Base-by-base conservation (phyloP, 1,140 invertebrate genomes). In the Bombus confusus region DNA sequence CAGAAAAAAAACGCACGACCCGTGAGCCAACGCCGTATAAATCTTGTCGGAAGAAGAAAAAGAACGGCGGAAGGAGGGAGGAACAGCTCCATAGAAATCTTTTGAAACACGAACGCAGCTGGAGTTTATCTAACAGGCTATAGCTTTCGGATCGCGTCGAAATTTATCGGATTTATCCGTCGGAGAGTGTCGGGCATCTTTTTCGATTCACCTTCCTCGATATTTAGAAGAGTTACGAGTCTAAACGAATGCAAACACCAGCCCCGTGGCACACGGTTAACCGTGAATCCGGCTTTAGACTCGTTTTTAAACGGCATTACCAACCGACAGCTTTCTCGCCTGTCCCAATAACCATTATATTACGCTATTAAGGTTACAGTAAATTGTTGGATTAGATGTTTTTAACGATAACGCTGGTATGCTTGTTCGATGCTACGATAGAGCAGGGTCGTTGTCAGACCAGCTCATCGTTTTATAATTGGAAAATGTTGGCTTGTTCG, bases 11-110 rank as follows among this genome's bases (percentile, higher is more conserved):
- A 82, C 66, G n/a, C 77, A 47, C 47, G 77, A 41, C 41, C 72
- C 57, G 64, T 71, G 69, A 87, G 34, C 22, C n/a, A 12, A 62
- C 25, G 66, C 43, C 5, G 59, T 41, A 74, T 86, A 86, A 86
- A 86, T 86, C 85, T 86, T 52, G 12, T 25, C 57, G 0, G 3
- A 2, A 4, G 18, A 69, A 13, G 25, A n/a, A 10, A 28, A 22
- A 37, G 76, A n/a, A 79, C 1, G 41, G 5, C 3, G 41, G 8
- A 41, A 25, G 34, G 34, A 43, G 34, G 52, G 15, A 12, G 47
- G 31, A 28, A 66, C 34, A 62, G 10, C 59, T 1, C 18, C 31
- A 37, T 25, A 71, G 39, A 43, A 85, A 73, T 66, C 68, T 34
- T 52, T 69, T 66, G 47, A 69, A 34, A 79, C 10, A 10, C 64